Evolutionary conservation across 1,140 invertebrate species (phyloP).

Genomic region (Wiebesia pumilae): DNA sequence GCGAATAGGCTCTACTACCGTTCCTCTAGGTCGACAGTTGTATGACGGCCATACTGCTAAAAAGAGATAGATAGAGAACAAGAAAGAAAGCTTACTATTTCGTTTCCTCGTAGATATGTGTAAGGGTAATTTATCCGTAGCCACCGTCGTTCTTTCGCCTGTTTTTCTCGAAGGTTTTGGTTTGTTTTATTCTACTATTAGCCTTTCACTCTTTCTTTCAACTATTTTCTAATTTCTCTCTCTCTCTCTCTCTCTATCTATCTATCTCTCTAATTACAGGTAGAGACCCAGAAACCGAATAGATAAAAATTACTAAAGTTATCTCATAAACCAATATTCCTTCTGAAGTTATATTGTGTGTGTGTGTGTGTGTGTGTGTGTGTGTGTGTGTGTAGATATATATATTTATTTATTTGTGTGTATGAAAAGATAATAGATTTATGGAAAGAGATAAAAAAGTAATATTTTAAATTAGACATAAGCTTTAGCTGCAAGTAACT

Average conservation of each 20-base stretch:
- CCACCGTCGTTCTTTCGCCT: constrained; percentile 59
- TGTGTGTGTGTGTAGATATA: too few species aligned
- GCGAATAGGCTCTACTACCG: neutral
- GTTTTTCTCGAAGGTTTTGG: constrained; percentile 53
- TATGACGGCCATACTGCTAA: constrained; percentile 68
- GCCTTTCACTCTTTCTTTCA: neutral
- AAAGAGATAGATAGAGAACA: constrained; percentile 10
- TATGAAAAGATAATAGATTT: too few species aligned
- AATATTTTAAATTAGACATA: too few species aligned
- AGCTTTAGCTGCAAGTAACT: too few species aligned
- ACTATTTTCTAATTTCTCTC: neutral
- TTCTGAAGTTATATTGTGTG: too few species aligned
- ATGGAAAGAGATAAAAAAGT: too few species aligned
- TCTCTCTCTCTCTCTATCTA: neutral
- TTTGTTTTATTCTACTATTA: constrained; percentile 58
- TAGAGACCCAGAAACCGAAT: too few species aligned
- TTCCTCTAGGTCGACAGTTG: constrained; percentile 18
- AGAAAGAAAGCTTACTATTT: neutral
- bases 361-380: too few species aligned
- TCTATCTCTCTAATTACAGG: neutral
- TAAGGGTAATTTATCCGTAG: constrained; percentile 65
- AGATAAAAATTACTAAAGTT: too few species aligned
- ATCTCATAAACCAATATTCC: too few species aligned
- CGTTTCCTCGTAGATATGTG: neutral
- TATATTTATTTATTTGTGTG: too few species aligned